phyloP scores from a whole-genome alignment of 2,888 invertebrate genomes.

The Autographa pulchrina region DNA sequence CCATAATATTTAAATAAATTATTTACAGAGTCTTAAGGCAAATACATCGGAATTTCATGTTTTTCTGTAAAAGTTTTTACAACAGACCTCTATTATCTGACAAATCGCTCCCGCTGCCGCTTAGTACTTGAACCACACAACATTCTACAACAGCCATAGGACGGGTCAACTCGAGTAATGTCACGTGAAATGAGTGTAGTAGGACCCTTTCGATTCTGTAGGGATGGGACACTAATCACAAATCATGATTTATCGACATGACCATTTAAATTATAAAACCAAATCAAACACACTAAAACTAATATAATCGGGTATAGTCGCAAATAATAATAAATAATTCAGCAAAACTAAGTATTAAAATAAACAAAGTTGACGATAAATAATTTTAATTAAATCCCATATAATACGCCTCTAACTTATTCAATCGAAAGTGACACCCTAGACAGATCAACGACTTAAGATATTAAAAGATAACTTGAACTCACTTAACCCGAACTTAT shows the following conservation, averaged over 20 bases:
- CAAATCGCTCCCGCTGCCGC: conserved; percentile 49
- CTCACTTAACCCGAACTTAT: not conserved
- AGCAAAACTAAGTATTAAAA: not conserved
- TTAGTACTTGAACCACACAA: conserved; percentile 34
- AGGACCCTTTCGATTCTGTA: conserved; percentile 72
- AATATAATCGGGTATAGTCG: no score
- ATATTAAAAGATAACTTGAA: not conserved
- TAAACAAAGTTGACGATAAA: not conserved
- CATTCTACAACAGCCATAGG: conserved; percentile 66
- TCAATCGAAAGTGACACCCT: conserved; percentile 3
- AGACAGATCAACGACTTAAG: not conserved
- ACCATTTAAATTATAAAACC: no score
- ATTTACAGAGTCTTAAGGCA: no score
- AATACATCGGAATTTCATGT: no score
- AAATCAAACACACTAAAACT: no score
- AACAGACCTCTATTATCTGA: no score
- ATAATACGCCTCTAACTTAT: not conserved
- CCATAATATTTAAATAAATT: no score
- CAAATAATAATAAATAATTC: not conserved
- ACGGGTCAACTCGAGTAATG: conserved; percentile 83
- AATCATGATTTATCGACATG: conserved; percentile 39
- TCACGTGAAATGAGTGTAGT: conserved; percentile 83
- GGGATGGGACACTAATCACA: conserved; percentile 60
- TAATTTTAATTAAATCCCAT: not conserved
- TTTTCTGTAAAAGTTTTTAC: no score